A percentile compares a stretch with the other conserved stretches of the same genome.
phyloP scores from a whole-genome alignment of 2,797 vertebrate genomes.

The Manis javanica region DNA sequence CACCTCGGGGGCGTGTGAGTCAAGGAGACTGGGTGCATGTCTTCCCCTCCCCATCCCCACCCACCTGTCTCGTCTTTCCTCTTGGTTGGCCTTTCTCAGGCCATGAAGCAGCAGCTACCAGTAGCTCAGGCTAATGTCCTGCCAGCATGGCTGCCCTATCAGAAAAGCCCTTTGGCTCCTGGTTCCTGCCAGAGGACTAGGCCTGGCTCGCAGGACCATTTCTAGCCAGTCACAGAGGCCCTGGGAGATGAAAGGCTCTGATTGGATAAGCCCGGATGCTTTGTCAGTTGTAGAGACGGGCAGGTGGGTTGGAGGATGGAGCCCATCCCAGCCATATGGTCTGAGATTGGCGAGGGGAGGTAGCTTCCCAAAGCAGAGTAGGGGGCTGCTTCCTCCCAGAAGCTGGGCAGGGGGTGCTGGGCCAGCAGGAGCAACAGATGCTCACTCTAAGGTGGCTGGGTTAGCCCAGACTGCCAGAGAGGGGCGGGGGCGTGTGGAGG shows the following conservation, averaged over 20 bases:
- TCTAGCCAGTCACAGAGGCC: neutral
- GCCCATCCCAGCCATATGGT: fast-evolving
- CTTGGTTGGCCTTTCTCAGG: neutral
- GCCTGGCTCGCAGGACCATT: neutral
- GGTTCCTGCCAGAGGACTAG: neutral
- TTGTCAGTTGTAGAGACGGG: fast-evolving
- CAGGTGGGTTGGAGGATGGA: fast-evolving
- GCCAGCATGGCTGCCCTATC: neutral
- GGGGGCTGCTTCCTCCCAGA: neutral
- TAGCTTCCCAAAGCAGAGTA: neutral
- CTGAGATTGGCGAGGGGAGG: neutral
- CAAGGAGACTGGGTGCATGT: neutral
- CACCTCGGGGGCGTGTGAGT: too few species aligned
- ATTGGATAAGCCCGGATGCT: neutral
- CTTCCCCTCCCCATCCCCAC: neutral
- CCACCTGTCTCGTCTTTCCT: neutral
- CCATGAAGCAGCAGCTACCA: neutral
- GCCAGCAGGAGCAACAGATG: neutral
- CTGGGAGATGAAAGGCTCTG: neutral
- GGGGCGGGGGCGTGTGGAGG: neutral
- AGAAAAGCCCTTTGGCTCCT: neutral
- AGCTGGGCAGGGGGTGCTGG: neutral
- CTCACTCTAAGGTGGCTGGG: neutral
- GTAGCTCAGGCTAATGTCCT: neutral
- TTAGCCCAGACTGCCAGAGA: neutral